Conservation (phyloP, 1,140 invertebrate species). For the Lepidurus packardi region DNA sequence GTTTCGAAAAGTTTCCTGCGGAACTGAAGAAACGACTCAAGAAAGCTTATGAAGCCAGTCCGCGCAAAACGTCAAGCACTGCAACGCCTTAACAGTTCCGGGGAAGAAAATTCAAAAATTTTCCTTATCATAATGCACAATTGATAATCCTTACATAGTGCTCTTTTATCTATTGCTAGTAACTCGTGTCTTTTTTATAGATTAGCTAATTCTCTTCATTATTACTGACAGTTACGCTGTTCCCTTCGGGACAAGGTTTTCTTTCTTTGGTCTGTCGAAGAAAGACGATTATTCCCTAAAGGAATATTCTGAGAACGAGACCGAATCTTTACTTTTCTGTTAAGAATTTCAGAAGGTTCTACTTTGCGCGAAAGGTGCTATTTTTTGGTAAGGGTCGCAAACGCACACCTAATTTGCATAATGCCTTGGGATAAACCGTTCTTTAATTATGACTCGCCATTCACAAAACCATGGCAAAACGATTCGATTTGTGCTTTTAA, state of each 20-base stretch:
- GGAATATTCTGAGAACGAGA: not conserved
- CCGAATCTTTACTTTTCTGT: not conserved
- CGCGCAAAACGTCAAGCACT: conserved; percentile 28
- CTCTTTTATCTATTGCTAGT: too few species aligned
- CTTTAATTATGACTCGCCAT: not conserved
- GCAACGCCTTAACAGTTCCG: conserved; percentile 25
- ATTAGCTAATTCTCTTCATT: too few species aligned
- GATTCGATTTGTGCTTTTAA: not conserved
- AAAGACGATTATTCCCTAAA: not conserved
- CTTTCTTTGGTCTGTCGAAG: too few species aligned
- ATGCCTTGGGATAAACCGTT: not conserved
- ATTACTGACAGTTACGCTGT: too few species aligned
- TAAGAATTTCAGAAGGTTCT: not conserved
- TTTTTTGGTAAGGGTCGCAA: not conserved
- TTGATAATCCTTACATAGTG: too few species aligned
- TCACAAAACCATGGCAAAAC: not conserved
- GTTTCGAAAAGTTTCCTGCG: conserved; percentile 93
- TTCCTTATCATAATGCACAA: not conserved
- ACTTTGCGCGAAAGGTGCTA: not conserved
- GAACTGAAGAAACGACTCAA: conserved; percentile 80
- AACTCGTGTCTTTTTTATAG: too few species aligned
- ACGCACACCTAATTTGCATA: not conserved
- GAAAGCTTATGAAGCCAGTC: conserved; percentile 46
- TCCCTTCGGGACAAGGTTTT: too few species aligned
- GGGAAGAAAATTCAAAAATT: not conserved